Percentiles rank a stretch among this genome's conserved stretches.
These are phyloP conservation scores for Passer domesticus DNA, from an alignment of 2,113 vertebrate genomes.

Conservation along the genomic window DNA sequence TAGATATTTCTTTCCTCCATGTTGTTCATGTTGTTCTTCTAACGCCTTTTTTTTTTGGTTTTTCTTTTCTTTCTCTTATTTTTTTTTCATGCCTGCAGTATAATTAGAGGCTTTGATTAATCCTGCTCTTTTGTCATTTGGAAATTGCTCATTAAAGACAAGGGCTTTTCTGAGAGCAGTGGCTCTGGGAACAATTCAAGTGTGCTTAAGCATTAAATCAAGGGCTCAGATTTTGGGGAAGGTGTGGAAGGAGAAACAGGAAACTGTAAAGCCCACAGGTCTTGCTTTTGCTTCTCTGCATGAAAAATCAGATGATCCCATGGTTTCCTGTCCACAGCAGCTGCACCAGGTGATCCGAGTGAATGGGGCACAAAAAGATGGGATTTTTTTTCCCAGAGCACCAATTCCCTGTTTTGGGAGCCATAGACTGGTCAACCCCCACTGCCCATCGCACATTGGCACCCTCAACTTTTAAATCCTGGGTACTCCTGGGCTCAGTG, in stretches of 20 bases:
- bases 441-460: background rate
- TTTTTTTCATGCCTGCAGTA: background rate
- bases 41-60: background rate
- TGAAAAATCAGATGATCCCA: background rate
- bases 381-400: background rate
- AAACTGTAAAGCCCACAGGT: background rate
- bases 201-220: slow-evolving; percentile 52
- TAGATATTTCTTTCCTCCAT: background rate
- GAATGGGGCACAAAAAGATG: background rate
- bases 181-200: slow-evolving; percentile 44
- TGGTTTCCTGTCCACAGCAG: background rate
- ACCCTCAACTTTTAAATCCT: background rate
- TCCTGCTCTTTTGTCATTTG: slow-evolving; percentile 59
- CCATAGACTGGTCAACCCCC: background rate
- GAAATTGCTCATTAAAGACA: slow-evolving; percentile 66
- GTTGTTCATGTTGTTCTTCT: background rate
- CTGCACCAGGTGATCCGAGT: background rate
- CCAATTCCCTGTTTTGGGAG: background rate
- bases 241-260: background rate
- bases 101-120: slow-evolving; percentile 72
- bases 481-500: background rate
- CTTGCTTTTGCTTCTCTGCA: background rate
- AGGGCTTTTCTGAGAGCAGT: slow-evolving; percentile 52
- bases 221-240: background rate
- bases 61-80: no score